Evolutionary conservation across 2,888 invertebrate genomes (phyloP), one percentile per base, ranked within the genome.

Genomic region (Incurvaria masculella): DNA sequence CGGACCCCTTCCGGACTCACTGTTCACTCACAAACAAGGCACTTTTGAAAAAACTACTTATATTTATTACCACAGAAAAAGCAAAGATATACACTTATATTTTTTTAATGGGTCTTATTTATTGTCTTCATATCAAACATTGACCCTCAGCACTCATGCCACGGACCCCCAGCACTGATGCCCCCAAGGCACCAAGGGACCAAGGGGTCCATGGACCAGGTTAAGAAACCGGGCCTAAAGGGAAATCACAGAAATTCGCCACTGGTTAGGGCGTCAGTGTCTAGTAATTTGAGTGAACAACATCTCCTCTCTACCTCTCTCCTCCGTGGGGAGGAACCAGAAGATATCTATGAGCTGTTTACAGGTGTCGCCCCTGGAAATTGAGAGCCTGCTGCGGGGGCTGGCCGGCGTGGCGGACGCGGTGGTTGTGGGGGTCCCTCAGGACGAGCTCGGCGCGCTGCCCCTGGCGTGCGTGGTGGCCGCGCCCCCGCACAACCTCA

Each of bases 401-500:
- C 62, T 66, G 52, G 57, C 61, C 2, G 61, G 49, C 1, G 59
- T 68, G 0, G 16, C 51, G 4, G 66, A 66, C 51, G 64, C 50
- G 8, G 63, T 57, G 2, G 65, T 68, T 2, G 55, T 64, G 1
- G 54, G 59, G 1, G 48, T 59, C 4, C 59, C 64, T 48, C 41
- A 52, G 1, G n/a, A n/a, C n/a, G 33, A 52, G 1, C 63, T 65
- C 10, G 49, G 54, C 2, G 62, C 64, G 38, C 60, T 59, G 39
- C 66, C 64, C 1, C 44, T 66, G 43, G 68, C 64, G 17, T 65
- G 63, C 39, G 56, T 67, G 14, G 49, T 49, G 18, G 42, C 19
- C 27, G 38, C 39, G 3, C 19, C 40, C 18, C 44, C 40, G 5
- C 11, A 33, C 21, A 21, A 18, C 14, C 21, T 49, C 14, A 46